phyloP scores from a whole-genome alignment of 2,113 vertebrate genomes.

The Albula glossodonta region DNA sequence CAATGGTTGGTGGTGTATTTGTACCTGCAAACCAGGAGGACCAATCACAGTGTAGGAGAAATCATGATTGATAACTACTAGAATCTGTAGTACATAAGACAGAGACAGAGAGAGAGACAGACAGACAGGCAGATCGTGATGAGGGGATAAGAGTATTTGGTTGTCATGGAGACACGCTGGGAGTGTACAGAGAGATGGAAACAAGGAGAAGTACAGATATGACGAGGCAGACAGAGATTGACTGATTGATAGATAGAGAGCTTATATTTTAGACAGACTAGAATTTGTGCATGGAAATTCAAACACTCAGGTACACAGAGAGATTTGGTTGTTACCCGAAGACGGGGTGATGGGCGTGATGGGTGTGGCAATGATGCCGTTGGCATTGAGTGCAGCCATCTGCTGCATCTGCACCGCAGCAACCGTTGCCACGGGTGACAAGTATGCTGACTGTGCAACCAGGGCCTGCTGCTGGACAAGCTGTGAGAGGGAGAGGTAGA shows the following conservation, averaged over 20 bases:
- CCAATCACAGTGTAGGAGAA: conserved; percentile 34
- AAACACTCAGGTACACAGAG: not conserved
- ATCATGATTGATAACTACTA: conserved; percentile 22
- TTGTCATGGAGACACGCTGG: not conserved
- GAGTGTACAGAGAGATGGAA: conserved; percentile 21
- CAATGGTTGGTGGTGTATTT: conserved; percentile 83
- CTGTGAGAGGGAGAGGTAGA: conserved; percentile 51
- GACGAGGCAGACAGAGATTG: not conserved
- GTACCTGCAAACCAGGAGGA: conserved; percentile 68
- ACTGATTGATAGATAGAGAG: not conserved
- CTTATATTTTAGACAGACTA: not conserved
- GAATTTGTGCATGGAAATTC: not conserved
- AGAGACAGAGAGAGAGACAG: conserved; percentile 26
- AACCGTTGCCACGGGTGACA: conserved; percentile 91
- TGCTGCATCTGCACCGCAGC: conserved; percentile 90
- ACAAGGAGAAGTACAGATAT: not conserved
- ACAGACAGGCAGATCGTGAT: conserved; percentile 28
- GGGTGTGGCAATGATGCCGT: conserved; percentile 85
- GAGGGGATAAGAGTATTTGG: not conserved
- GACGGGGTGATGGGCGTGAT: conserved; percentile 81
- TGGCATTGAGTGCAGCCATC: conserved; percentile 87
- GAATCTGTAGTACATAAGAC: conserved; percentile 21
- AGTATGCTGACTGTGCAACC: conserved; percentile 89
- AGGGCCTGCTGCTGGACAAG: conserved; percentile 92
- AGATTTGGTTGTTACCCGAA: conserved; percentile 65